Base-by-base conservation (phyloP, 2,888 invertebrate species). In the Antheraea yamamai region DNA sequence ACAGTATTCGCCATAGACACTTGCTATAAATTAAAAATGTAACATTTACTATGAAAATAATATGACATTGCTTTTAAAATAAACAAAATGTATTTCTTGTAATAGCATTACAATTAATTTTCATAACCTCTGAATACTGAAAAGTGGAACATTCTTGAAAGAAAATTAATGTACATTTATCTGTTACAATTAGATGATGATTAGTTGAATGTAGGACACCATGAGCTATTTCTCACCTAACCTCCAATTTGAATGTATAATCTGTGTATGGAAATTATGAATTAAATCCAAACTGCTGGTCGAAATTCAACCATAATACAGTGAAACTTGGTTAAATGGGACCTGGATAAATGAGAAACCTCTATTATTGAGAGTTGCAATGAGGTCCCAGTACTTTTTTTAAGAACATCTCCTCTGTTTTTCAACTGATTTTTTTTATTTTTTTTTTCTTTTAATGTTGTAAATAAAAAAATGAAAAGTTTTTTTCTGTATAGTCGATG, bases 121-220 rank as follows among this genome's bases (percentile, higher is more conserved):
- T 30, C 16, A 66, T 66, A 66, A 30, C 64, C 16, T 55, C 52
- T 51, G 55, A 51, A 23, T 72, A 51, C 23, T 72, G n/a, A 72
- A 72, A 72, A 55, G 16, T 51, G 26, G 51, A 51, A 55, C 51
- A 52, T 35, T 70, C n/a, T 70, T 70, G 64, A 66, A 66, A 66
- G 26, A 70, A 39, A 39, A 70, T 70, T 8, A 35, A 70, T 70
- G 70, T 20, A 70, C 70, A 66, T 66, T 66, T 70, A 70, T 68
- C 8, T 70, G 39, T 70, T 14, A 39, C 39, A 70, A 70, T 39
- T 70, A 70, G 35, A 70, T 70, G n/a, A 39, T 10, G 39, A 70
- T n/a, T 39, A 39, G 8, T n/a, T 39, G 70, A 39, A 39, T 70
- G 10, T 39, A 39, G 68, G 68, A 0, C n/a, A 70, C 39, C 20